phyloP scores from a whole-genome alignment of 2,888 invertebrate genomes.

The Hirtodrosophila trivittata region DNA sequence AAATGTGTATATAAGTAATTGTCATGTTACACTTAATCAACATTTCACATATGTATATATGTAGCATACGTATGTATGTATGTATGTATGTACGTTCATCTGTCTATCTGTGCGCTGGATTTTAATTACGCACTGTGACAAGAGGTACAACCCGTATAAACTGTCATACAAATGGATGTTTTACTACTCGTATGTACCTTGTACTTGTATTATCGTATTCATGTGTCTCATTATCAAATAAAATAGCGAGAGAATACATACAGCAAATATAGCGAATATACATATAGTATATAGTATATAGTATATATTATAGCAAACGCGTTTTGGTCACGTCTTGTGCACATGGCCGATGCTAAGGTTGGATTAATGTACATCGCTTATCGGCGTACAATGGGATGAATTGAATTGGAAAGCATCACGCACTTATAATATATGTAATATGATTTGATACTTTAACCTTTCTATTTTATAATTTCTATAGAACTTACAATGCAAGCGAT shows the following conservation, averaged over 20 bases:
- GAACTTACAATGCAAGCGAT: neutral
- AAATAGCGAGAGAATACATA: conserved; percentile 21
- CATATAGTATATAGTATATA: conserved; percentile 1
- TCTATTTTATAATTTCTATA: neutral
- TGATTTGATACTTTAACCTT: neutral
- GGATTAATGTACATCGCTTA: conserved; percentile 19
- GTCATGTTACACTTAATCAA: conserved; percentile 73
- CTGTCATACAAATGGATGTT: conserved; percentile 27
- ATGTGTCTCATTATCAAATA: conserved; percentile 45
- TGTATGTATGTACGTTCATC: conserved; percentile 2
- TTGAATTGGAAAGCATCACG: conserved; percentile 1
- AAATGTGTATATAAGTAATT: conserved; percentile 66
- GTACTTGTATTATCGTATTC: conserved; percentile 21
- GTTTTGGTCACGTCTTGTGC: conserved; percentile 54
- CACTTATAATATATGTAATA: neutral
- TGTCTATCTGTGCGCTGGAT: conserved; percentile 17
- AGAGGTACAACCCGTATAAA: conserved; percentile 13
- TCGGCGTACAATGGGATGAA: conserved; percentile 16
- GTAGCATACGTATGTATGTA: neutral
- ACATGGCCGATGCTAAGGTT: conserved; percentile 35
- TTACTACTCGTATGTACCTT: no score
- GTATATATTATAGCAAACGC: conserved; percentile 20
- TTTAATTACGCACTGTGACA: conserved; percentile 41
- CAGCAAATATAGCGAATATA: no score
- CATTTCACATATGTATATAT: conserved; percentile 30